Evolutionary conservation across 2,113 vertebrate species (phyloP), one percentile per base, ranked within the genome.

Genomic region (Periophthalmus modestus): DNA sequence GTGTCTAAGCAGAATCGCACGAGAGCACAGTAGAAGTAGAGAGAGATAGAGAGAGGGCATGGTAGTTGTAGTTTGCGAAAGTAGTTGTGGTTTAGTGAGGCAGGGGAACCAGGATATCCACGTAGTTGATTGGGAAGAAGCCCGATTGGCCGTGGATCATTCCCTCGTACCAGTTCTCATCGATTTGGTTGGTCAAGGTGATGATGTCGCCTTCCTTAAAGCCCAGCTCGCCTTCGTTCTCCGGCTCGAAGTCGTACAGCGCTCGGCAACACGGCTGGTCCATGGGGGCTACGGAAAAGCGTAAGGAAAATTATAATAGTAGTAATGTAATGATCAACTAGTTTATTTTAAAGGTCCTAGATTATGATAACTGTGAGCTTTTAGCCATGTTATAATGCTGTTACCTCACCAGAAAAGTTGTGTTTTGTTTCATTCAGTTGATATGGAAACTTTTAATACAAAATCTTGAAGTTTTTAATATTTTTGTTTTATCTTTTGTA

Each of bases 101-200:
- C 77, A 98, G 93, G 18, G 97, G 93, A 77, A 98, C 96, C 85
- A 98, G 93, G 91, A 98, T 97, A 86, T 98, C 96, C 2, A 98
- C 97, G 47, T 98, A 98, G 86, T 98, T 98, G 93, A 98, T 96
- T 73, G 97, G 97, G 87, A 98, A 98, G 89, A 98, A 98, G 80
- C 97, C 97, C 12, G 97, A 98, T 87, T 97, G 96, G 90, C 97
- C 97, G 71, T 96, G 93, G 78, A 97, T 95, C 96, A 97, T 97
- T 6, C 97, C 96, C 89, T 98, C 97, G 82, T 98, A 98, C 97
- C 97, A 98, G 92, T 98, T 98, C 89, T 98, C 96, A 77, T 98
- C 97, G 72, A 98, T 98, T 82, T 98, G 96, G 83, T 98, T 98
- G 85, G 96, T 98, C 83, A 98, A 95, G 52, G 96, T 98, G 91